These are phyloP conservation scores for Pseudorectes ferrugineus DNA, from an alignment of 2,113 vertebrate species.

Conservation along the genomic window DNA sequence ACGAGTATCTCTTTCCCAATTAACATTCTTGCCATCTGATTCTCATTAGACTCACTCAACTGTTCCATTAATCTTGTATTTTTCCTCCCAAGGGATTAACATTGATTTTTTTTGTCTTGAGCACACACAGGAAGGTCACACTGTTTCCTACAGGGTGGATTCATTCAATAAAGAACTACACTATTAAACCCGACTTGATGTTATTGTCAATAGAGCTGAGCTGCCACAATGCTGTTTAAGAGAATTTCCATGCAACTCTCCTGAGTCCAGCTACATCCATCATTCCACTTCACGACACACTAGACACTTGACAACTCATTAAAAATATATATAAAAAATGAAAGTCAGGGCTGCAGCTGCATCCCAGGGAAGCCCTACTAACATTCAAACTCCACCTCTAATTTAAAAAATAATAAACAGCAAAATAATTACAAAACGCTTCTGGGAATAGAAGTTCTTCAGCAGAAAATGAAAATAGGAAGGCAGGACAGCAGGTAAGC, in stretches of 20 bases:
- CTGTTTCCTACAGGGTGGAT: constrained; percentile 21
- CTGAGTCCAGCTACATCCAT: not conserved
- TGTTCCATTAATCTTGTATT: constrained; percentile 11
- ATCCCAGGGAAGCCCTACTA: not conserved
- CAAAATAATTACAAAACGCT: not conserved
- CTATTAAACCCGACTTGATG: not conserved
- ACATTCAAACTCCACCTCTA: not conserved
- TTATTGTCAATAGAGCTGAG: not conserved
- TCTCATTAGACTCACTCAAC: constrained; percentile 41
- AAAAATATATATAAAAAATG: not conserved
- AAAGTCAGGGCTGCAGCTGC: not conserved
- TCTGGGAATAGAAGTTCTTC: not conserved
- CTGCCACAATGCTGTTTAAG: not conserved
- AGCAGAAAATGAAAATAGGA: not conserved
- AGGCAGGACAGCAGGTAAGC: not conserved
- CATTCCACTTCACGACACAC: not conserved
- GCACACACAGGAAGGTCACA: constrained; percentile 22
- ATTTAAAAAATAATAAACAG: not conserved
- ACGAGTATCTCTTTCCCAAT: not conserved
- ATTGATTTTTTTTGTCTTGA: constrained; percentile 16
- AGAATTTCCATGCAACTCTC: not conserved
- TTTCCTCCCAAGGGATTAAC: constrained; percentile 7
- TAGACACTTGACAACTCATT: constrained; percentile 3
- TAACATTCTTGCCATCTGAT: constrained; percentile 40
- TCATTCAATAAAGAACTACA: constrained; percentile 33